phyloP scores from a whole-genome alignment of 2,113 vertebrate genomes.

The Tragelaphus buxtoni region DNA sequence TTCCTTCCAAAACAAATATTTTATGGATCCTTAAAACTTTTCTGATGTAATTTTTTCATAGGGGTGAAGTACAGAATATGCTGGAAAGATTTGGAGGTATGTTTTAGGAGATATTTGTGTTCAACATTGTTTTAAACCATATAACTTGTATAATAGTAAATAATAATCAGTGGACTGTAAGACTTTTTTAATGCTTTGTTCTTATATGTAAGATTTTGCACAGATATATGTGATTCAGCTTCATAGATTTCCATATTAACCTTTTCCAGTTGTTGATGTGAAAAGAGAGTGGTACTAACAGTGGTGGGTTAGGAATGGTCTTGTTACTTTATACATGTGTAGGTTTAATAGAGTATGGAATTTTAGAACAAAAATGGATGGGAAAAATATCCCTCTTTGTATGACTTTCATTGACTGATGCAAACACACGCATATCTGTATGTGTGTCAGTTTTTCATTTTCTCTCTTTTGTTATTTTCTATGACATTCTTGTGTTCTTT shows the following conservation, averaged over 20 bases:
- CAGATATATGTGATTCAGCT: not conserved
- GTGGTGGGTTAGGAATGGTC: not conserved
- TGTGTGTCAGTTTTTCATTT: constrained; percentile 21
- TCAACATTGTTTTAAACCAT: constrained; percentile 13
- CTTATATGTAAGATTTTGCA: not conserved
- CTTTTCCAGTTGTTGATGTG: not conserved
- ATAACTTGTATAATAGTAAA: not conserved
- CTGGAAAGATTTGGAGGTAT: constrained; percentile 92
- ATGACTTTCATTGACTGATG: not conserved
- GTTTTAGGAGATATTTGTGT: not conserved
- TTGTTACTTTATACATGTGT: constrained; percentile 13
- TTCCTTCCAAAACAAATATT: constrained; percentile 32
- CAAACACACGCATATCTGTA: not conserved
- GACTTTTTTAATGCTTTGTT: not conserved
- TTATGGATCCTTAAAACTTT: not conserved
- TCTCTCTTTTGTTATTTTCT: not conserved
- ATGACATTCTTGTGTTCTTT: not conserved
- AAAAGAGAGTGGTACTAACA: not conserved
- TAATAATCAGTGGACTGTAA: not conserved
- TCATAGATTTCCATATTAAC: constrained; percentile 1
- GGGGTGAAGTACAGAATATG: constrained; percentile 93
- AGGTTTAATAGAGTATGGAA: not conserved
- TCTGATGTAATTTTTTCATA: constrained; percentile 67
- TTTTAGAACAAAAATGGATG: not conserved
- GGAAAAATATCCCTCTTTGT: not conserved